Evolutionary conservation across 2,797 vertebrate genomes (phyloP).

Genomic region (Discoglossus pictus): DNA sequence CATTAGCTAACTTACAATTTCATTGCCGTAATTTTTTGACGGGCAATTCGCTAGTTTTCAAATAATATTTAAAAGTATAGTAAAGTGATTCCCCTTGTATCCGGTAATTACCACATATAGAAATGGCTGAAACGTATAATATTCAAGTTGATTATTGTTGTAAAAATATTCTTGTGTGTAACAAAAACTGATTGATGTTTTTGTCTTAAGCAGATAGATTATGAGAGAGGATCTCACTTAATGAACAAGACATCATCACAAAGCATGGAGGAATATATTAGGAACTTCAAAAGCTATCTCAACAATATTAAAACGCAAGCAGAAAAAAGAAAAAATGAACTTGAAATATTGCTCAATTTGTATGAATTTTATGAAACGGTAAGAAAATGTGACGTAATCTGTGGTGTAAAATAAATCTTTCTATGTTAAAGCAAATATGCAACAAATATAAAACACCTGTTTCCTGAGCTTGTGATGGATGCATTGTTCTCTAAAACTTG

Average conservation of each 20-base stretch:
- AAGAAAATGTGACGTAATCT: too few species aligned
- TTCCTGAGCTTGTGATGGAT: background rate
- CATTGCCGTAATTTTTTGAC: too few species aligned
- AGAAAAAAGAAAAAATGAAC: slow-evolving; percentile 65
- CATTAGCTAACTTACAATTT: too few species aligned
- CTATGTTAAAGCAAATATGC: background rate
- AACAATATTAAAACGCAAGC: slow-evolving; percentile 64
- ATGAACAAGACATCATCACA: slow-evolving; percentile 63
- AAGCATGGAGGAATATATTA: slow-evolving; percentile 30
- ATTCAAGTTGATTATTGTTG: too few species aligned
- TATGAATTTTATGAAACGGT: slow-evolving; percentile 80
- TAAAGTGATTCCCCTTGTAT: too few species aligned
- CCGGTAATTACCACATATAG: too few species aligned
- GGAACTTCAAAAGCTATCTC: slow-evolving; percentile 69
- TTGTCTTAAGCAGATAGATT: slow-evolving; percentile 66
- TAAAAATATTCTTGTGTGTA: too few species aligned
- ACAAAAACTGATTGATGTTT: too few species aligned
- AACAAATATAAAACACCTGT: background rate
- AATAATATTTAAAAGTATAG: too few species aligned
- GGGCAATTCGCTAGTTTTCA: too few species aligned
- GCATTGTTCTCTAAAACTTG: background rate
- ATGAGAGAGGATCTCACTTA: slow-evolving; percentile 66
- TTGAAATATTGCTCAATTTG: slow-evolving; percentile 71
- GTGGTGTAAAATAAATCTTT: too few species aligned
- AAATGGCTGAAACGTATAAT: too few species aligned